Evolutionary conservation across 2,113 vertebrate genomes (phyloP), one percentile per base, ranked within the genome.

Genomic region (Crotophaga sulcirostris): DNA sequence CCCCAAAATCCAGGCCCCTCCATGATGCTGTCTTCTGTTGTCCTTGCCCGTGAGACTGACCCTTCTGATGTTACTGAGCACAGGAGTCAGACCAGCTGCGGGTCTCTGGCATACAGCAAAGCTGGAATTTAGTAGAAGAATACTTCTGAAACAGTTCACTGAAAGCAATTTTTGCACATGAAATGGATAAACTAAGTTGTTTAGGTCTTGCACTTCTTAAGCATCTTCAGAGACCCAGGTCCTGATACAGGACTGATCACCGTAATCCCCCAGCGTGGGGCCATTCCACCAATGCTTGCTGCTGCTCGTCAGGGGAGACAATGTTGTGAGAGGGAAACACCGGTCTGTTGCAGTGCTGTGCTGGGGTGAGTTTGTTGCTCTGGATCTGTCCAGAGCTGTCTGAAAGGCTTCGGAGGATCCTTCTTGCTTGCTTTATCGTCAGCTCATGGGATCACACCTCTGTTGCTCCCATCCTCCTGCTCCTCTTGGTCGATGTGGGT

Each of bases 241-340:
- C 11, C n/a, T 72, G n/a, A 36, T 31, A 52, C 24, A 24, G 87
- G 59, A 69, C 45, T 2, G 6, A 44, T 29, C 0, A 3, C 36
- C 10, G 3, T 17, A 17, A 31, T 36, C 0, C 0, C 60, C 56
- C 64, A 26, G 3, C 15, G 5, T 0, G 1, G 20, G 60, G 20
- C 9, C 3, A 2, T 80, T 16, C 34, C 29, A 17, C 13, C 3
- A 3, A 2, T 10, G 70, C 45, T 68, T 4, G 2, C 63, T 36
- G 56, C 38, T n/a, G 62, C 18, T 63, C 64, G 72, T 21, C 11
- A 2, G 4, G 8, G 56, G 36, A 90, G 15, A 42, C 63, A 67
- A 11, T 21, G 28, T 42, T 3, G 3, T 16, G 63, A 42, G n/a
- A 3, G 7, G 26, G 72, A 72, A 59, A 9, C 18, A 14, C 28